phyloP scores from a whole-genome alignment of 1,140 invertebrate genomes.

The Zaprionus capensis region DNA sequence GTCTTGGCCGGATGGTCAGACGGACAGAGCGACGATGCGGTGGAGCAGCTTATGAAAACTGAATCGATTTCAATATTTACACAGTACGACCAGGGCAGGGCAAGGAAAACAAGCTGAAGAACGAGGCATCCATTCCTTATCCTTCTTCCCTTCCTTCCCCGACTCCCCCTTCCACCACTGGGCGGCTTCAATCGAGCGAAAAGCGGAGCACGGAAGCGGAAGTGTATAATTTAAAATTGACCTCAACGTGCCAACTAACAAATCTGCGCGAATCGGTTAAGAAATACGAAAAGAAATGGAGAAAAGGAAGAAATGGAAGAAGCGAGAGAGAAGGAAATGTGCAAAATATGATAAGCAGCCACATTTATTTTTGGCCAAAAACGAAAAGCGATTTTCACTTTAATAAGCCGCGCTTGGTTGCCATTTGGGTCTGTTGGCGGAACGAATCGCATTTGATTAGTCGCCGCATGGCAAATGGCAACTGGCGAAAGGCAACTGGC shows the following conservation, averaged over 20 bases:
- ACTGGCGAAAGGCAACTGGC: background rate
- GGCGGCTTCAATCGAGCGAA: slow-evolving; percentile 73
- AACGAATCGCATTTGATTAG: slow-evolving; percentile 47
- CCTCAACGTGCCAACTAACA: slow-evolving; percentile 50
- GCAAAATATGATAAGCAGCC: slow-evolving; percentile 69
- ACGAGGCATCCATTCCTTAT: slow-evolving; percentile 2
- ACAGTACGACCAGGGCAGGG: slow-evolving; percentile 38
- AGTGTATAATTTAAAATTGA: slow-evolving; percentile 83
- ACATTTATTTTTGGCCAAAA: slow-evolving; percentile 40
- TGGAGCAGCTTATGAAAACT: slow-evolving; percentile 64
- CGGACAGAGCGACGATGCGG: slow-evolving; percentile 1
- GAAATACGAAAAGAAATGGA: slow-evolving; percentile 26
- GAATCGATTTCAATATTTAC: slow-evolving; percentile 83
- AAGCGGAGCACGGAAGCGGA: slow-evolving; percentile 69
- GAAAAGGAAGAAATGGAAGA: slow-evolving; percentile 29
- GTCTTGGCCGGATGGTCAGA: slow-evolving; percentile 13
- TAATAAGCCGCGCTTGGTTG: slow-evolving; percentile 46
- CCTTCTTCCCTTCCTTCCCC: background rate
- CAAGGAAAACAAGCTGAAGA: slow-evolving; percentile 2
- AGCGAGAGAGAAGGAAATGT: slow-evolving; percentile 22
- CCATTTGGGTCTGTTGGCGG: slow-evolving; percentile 19
- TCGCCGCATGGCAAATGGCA: background rate
- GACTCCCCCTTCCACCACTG: background rate
- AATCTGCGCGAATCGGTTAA: slow-evolving; percentile 20
- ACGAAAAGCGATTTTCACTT: slow-evolving; percentile 24